Conservation (phyloP, 2,888 invertebrate species). For the Cephus rjabovi region DNA sequence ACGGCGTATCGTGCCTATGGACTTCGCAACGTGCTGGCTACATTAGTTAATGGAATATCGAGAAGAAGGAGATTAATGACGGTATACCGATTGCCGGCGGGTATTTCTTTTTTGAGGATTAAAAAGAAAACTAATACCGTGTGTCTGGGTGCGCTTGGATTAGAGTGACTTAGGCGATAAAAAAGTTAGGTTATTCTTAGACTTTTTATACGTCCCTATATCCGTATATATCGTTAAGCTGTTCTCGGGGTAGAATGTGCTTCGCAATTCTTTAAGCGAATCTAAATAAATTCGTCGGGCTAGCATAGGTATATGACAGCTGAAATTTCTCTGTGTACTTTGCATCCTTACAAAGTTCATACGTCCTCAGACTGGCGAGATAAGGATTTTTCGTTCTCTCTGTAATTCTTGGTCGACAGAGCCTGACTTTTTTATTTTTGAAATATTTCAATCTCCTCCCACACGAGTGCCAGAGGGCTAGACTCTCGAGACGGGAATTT, state of each 20-base stretch:
- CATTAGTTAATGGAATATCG: not conserved
- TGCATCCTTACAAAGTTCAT: not conserved
- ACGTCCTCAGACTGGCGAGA: not conserved
- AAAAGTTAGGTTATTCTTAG: not conserved
- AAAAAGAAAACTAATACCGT: not conserved
- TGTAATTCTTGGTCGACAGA: not conserved
- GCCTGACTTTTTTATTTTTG: not conserved
- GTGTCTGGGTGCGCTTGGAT: not conserved
- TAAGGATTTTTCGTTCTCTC: not conserved
- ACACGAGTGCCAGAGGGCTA: not conserved
- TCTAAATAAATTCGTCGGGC: not conserved
- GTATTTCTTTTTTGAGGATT: not conserved
- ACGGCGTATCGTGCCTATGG: not conserved
- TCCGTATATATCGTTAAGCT: not conserved
- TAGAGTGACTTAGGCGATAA: not conserved
- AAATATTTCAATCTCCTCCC: conserved; percentile 8
- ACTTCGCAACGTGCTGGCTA: not conserved
- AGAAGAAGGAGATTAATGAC: not conserved
- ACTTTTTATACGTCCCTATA: not conserved
- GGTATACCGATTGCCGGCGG: not conserved
- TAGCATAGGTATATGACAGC: not conserved
- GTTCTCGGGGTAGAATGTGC: not conserved
- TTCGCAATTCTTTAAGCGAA: not conserved
- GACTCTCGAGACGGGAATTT: conserved; percentile 20
- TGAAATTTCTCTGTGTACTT: not conserved